These are phyloP conservation scores for Orius insidiosus DNA, from an alignment of 1,140 invertebrate genomes.

Conservation along the genomic window DNA sequence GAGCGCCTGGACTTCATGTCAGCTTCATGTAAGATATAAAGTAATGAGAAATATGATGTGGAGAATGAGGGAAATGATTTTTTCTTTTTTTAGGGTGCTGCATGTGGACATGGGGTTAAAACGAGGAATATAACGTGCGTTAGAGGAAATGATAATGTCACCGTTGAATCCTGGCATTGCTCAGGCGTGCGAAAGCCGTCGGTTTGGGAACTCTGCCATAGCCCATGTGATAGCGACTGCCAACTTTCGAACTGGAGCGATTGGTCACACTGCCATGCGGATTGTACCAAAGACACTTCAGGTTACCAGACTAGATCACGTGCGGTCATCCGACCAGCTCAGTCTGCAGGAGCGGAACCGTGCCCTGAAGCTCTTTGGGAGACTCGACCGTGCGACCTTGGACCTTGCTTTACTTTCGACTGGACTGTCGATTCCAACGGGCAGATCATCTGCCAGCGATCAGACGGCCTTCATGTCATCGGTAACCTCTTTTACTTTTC, in stretches of 20 bases:
- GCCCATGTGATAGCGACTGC: slow-evolving; percentile 36
- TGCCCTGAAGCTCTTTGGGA: slow-evolving; percentile 31
- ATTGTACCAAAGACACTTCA: slow-evolving; percentile 21
- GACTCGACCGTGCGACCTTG: slow-evolving; percentile 28
- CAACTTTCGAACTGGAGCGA: slow-evolving; percentile 34
- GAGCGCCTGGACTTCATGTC: slow-evolving; percentile 30
- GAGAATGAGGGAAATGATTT: not conserved
- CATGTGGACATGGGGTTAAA: slow-evolving; percentile 28
- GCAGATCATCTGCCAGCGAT: slow-evolving; percentile 27
- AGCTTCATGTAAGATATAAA: slow-evolving; percentile 27
- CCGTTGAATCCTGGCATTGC: slow-evolving; percentile 23
- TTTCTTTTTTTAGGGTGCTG: slow-evolving; percentile 23
- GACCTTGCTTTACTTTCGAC: slow-evolving; percentile 28
- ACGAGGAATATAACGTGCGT: slow-evolving; percentile 28
- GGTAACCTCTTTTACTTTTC: too few species aligned
- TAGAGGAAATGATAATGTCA: slow-evolving; percentile 22
- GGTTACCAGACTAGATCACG: slow-evolving; percentile 30
- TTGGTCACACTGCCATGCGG: slow-evolving; percentile 33
- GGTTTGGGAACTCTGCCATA: slow-evolving; percentile 28
- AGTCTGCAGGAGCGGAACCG: slow-evolving; percentile 21
- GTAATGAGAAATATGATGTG: slow-evolving; percentile 1
- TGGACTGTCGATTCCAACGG: slow-evolving; percentile 26
- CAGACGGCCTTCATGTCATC: slow-evolving; percentile 28
- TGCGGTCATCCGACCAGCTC: slow-evolving; percentile 26
- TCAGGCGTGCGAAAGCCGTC: slow-evolving; percentile 20